Percentiles rank a stretch among this genome's conserved stretches.
phyloP scores from a whole-genome alignment of 2,888 invertebrate genomes.

The Allygus modestus region DNA sequence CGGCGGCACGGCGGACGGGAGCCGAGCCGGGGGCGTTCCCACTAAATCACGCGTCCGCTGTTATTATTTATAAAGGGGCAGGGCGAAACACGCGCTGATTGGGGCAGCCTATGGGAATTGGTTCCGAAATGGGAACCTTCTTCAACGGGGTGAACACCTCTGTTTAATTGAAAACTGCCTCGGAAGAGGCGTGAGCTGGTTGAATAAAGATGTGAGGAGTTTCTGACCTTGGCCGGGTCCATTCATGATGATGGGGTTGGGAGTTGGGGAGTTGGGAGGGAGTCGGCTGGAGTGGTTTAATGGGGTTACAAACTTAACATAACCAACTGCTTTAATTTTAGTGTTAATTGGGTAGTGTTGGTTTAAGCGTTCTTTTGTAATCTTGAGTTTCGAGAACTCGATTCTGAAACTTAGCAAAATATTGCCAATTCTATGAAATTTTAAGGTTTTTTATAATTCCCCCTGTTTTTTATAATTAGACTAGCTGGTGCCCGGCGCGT shows the following conservation, averaged over 20 bases:
- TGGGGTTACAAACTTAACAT: too few species aligned
- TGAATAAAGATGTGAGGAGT: conserved; percentile 33
- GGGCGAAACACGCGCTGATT: conserved; percentile 61
- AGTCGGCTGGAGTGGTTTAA: background rate
- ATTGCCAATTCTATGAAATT: too few species aligned
- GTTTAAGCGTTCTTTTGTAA: too few species aligned
- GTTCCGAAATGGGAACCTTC: conserved; percentile 58
- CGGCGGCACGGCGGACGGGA: conserved; percentile 25
- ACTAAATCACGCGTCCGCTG: conserved; percentile 55
- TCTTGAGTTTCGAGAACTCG: too few species aligned
- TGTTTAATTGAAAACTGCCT: conserved; percentile 53
- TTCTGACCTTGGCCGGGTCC: conserved; percentile 1
- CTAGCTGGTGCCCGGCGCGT: too few species aligned
- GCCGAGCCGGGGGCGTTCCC: conserved; percentile 49
- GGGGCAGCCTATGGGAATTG: conserved; percentile 56
- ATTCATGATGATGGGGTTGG: conserved; percentile 22
- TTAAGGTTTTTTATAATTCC: too few species aligned
- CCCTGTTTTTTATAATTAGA: too few species aligned
- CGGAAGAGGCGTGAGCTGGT: conserved; percentile 30
- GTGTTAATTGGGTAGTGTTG: too few species aligned
- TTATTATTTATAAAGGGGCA: conserved; percentile 65
- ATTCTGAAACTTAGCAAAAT: too few species aligned
- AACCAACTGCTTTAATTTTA: too few species aligned
- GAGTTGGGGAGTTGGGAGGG: background rate
- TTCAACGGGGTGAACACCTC: conserved; percentile 39